phyloP scores from a whole-genome alignment of 92 coral and sea anemone species.

The Paragorgia papillata region DNA sequence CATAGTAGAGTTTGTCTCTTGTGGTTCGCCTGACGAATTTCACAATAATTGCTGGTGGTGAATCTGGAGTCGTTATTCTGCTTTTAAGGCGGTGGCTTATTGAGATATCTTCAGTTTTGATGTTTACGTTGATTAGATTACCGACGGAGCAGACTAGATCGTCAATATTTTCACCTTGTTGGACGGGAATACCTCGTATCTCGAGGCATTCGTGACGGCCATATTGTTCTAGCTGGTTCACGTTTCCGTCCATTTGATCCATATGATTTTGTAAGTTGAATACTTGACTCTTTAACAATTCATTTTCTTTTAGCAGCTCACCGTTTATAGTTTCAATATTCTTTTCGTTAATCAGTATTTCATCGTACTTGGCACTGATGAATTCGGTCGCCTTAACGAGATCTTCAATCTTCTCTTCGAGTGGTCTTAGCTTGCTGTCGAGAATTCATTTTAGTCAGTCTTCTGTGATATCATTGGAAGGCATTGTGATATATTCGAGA shows the following conservation, averaged over 20 bases:
- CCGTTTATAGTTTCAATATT: no score
- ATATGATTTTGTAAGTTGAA: slow-evolving; percentile 15
- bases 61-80: background rate
- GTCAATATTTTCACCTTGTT: slow-evolving; percentile 2
- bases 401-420: no score
- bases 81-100: slow-evolving; percentile 29
- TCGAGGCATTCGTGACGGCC: no score
- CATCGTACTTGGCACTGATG: no score
- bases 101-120: no score
- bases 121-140: no score
- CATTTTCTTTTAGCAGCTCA: slow-evolving; percentile 7
- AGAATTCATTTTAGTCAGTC: slow-evolving; percentile 7
- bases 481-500: no score
- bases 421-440: no score
- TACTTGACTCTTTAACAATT: slow-evolving; percentile 12
- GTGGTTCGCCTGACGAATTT: slow-evolving; percentile 1
- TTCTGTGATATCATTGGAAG: slow-evolving; percentile 44
- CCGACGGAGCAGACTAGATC: slow-evolving; percentile 5
- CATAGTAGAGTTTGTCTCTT: slow-evolving; percentile 20
- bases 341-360: no score
- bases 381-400: slow-evolving; percentile 18
- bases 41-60: slow-evolving; percentile 29
- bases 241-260: slow-evolving; percentile 4
- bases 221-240: slow-evolving; percentile 30
- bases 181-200: slow-evolving; percentile 36